phyloP scores from a whole-genome alignment of 2,888 invertebrate genomes.

The Gymnosoma rotundatum region DNA sequence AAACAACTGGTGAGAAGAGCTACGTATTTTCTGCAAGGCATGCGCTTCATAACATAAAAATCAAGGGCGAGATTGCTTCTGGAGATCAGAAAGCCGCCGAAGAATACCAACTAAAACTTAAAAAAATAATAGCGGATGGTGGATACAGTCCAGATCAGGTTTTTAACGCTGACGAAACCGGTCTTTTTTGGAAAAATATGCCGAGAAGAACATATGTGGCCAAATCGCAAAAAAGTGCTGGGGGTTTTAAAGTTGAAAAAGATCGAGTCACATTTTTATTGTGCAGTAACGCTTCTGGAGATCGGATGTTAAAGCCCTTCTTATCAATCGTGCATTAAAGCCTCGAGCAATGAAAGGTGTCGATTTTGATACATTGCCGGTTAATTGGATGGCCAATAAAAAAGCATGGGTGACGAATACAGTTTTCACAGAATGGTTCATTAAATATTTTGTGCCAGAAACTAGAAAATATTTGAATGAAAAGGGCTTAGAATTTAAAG shows the following conservation, averaged over 20 bases:
- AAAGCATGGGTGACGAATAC: slow-evolving; percentile 72
- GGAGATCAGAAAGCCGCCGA: slow-evolving; percentile 70
- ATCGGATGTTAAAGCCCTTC: slow-evolving; percentile 61
- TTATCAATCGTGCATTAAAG: slow-evolving; percentile 65
- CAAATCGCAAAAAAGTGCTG: slow-evolving; percentile 74
- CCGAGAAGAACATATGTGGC: slow-evolving; percentile 73
- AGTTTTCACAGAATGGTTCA: slow-evolving; percentile 50
- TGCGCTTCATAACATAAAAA: slow-evolving; percentile 72
- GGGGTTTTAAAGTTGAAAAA: slow-evolving; percentile 72
- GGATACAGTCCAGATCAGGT: slow-evolving; percentile 74
- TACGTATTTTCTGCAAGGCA: slow-evolving; percentile 67
- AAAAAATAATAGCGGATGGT: slow-evolving; percentile 73
- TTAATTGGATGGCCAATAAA: slow-evolving; percentile 74
- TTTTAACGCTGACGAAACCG: slow-evolving; percentile 75
- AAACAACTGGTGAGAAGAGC: background rate
- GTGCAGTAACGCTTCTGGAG: slow-evolving; percentile 72
- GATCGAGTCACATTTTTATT: slow-evolving; percentile 74
- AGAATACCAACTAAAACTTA: slow-evolving; percentile 65
- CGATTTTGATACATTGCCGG: slow-evolving; percentile 71
- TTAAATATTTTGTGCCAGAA: slow-evolving; percentile 40
- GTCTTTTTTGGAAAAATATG: slow-evolving; percentile 76
- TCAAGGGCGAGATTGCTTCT: slow-evolving; percentile 71
- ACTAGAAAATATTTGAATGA: slow-evolving; percentile 28
- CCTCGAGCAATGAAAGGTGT: slow-evolving; percentile 71
- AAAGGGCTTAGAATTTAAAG: background rate